These are phyloP conservation scores for Ispidina picta DNA, from an alignment of 2,797 vertebrate species.

Conservation along the genomic window DNA sequence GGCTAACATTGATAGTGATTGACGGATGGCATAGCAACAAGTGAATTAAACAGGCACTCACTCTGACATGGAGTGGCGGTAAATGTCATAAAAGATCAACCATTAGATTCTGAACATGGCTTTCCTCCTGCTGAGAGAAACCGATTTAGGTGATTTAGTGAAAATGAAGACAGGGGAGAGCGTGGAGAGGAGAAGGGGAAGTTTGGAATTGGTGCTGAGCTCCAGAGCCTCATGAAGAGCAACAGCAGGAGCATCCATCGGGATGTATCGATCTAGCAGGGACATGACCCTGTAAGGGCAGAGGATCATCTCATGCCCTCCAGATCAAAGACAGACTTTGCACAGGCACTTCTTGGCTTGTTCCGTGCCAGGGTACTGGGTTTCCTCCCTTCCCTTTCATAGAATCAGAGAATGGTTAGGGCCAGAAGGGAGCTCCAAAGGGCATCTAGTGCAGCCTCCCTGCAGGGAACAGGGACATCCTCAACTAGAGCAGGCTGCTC, in stretches of 20 bases:
- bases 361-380: rapidly evolving
- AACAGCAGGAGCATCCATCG: rapidly evolving
- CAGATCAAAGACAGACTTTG: rapidly evolving
- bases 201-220: neutral
- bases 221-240: neutral
- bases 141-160: slow-evolving; percentile 4
- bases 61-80: neutral
- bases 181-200: neutral
- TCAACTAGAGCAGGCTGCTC: too few species aligned
- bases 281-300: rapidly evolving
- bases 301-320: neutral
- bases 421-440: too few species aligned
- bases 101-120: neutral
- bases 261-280: neutral
- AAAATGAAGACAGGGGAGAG: slow-evolving; percentile 4
- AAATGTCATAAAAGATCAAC: slow-evolving; percentile 72
- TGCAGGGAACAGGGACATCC: too few species aligned
- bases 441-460: too few species aligned
- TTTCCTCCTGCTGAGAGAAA: neutral
- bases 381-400: rapidly evolving
- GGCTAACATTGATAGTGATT: slow-evolving; percentile 10
- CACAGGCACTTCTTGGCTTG: neutral
- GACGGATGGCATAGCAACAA: slow-evolving; percentile 58
- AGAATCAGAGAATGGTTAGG: neutral
- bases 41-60: slow-evolving; percentile 41